Conservation (phyloP, 2,888 invertebrate genomes). For the Xanthia icteritia region DNA sequence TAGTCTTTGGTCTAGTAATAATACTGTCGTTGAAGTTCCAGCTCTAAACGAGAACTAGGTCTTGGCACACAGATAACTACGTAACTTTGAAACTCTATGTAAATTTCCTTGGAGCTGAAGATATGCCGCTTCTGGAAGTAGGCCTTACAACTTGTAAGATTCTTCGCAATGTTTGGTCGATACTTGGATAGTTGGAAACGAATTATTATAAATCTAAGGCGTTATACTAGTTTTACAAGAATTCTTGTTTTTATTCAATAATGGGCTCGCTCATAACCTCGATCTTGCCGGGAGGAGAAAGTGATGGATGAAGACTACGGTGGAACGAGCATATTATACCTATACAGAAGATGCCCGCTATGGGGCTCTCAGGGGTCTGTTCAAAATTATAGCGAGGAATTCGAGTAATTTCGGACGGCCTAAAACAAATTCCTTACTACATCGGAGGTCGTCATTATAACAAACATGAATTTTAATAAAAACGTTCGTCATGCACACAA, state of each 20-base stretch:
- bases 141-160: constrained; percentile 38
- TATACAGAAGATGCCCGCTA: neutral
- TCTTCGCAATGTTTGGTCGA: constrained; percentile 25
- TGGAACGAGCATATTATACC: too few relatives aligned
- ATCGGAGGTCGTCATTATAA: constrained; percentile 34
- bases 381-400: constrained; percentile 19
- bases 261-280: neutral
- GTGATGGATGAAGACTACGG: neutral
- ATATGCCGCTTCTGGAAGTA: constrained; percentile 31
- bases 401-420: constrained; percentile 5
- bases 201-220: constrained; percentile 1
- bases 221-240: neutral
- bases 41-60: constrained; percentile 52
- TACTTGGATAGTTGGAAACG: constrained; percentile 15
- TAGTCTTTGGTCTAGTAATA: constrained; percentile 13
- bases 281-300: neutral
- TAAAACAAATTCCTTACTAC: constrained; percentile 34
- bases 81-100: constrained; percentile 36
- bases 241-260: neutral
- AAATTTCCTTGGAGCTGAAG: constrained; percentile 38
- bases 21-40: constrained; percentile 30
- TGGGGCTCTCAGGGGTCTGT: neutral
- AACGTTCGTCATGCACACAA: constrained; percentile 64
- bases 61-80: constrained; percentile 39
- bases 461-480: constrained; percentile 46